phyloP scores from a whole-genome alignment of 2,888 invertebrate genomes.

The Pilophorus perplexus region DNA sequence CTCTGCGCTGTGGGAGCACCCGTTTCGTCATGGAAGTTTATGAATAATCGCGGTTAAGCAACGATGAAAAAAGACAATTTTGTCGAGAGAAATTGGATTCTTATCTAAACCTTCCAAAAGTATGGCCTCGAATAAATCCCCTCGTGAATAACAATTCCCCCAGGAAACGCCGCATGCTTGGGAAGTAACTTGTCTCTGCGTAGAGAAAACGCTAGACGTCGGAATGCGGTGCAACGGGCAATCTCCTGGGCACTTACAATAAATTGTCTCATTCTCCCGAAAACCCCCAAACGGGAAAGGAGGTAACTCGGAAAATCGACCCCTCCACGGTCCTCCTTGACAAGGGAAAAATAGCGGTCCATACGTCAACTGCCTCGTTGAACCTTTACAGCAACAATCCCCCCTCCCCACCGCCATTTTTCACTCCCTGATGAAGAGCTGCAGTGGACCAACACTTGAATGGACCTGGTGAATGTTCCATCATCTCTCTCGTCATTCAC shows the following conservation, averaged over 20 bases:
- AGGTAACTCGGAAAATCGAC: constrained; percentile 28
- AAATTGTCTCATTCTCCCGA: constrained; percentile 25
- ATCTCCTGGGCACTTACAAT: constrained; percentile 15
- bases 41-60: no score
- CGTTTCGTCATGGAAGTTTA: no score
- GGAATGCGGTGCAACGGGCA: constrained; percentile 27
- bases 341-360: constrained; percentile 15
- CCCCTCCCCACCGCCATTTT: no score
- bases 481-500: no score
- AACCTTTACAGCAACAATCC: background rate
- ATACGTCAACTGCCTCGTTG: constrained; percentile 22
- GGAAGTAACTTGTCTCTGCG: constrained; percentile 16
- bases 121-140: constrained; percentile 8
- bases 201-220: background rate
- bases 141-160: constrained; percentile 14
- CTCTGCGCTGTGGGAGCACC: no score
- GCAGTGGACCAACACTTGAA: background rate
- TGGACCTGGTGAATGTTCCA: no score
- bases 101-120: background rate
- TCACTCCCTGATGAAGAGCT: background rate
- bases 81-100: background rate
- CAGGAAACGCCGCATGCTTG: background rate
- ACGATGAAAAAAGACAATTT: background rate
- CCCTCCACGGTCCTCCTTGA: background rate
- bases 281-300: background rate